Evolutionary conservation across 2,113 vertebrate species (phyloP), one percentile per base, ranked within the genome.

Genomic region (Ageneiosus marmoratus): DNA sequence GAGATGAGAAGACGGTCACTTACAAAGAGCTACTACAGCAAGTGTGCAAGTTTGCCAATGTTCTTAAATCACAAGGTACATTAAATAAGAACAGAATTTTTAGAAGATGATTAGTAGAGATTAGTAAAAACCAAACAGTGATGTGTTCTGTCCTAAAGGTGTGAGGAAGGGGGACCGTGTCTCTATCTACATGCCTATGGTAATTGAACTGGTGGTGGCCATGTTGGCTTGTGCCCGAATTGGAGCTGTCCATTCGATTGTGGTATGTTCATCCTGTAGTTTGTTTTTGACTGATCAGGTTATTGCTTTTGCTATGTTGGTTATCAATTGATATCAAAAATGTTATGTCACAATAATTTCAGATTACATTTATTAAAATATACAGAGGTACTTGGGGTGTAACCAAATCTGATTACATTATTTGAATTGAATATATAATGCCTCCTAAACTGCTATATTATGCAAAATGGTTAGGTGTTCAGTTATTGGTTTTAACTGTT

Each of bases 111-210:
- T n/a, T 41, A 5, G 4, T 41, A 65, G 20, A 37, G 29, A 5
- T 48, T 46, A 51, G n/a, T 16, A n/a, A 18, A 34, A 29, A 62
- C 56, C 51, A 22, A 74, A 83, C 37, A 41, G 3, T 6, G 22
- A 27, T 65, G 11, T 60, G 4, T 18, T 75, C 20, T 53, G 27
- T 48, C 22, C n/a, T 20, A 0, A 83, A 99, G 97, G 97, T 0
- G 91, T 99, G 89, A 96, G 92, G 83, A 99, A 99, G 87, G 97
- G 97, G 1, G 96, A 99, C 85, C 90, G 96, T 0, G 89, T 99
- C 70, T 96, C 98, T 88, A 96, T 99, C 84, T 99, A 99, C 91
- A 95, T 99, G 96, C 98, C 98, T 0, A 99, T 99, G 97, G 96
- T 99, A 85, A 91, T 97, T 63, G 97, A 99, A 89, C 93, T 99